Base-by-base conservation (phyloP, 2,888 invertebrate genomes). In the Chrysolina haemoptera region DNA sequence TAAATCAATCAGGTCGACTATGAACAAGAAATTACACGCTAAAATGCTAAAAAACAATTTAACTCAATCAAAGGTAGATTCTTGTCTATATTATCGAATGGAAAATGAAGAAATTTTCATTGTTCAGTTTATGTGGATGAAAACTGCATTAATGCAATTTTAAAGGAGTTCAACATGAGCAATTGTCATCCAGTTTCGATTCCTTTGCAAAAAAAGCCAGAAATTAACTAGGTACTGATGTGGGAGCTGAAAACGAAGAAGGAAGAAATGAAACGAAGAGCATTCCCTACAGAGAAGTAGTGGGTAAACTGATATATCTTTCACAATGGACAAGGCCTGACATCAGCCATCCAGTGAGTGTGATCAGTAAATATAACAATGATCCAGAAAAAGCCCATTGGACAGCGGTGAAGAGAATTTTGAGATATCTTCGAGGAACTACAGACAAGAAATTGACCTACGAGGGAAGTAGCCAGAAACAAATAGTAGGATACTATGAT, bases 271-370 rank as follows among this genome's bases (percentile, higher is more conserved):
- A 22, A 43, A 65, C 22, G 59, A 22, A 40, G 9, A 71, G 22
- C 5, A 48, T 69, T 27, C 68, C 72, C n/a, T 71, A 68, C 69
- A 71, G 75, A 68, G 70, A 78, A 68, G 73, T 66, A 65, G 70
- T 75, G 20, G 75, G 74, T 66, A 55, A 68, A 48, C 16, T 43
- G 14, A 43, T 43, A 12, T 43, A 43, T 14, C 11, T 43, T 43
- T 43, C 43, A 14, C 43, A 43, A 14, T 43, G 43, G 43, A 43
- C 43, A 2, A 43, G 43, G 5, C 43, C 43, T 14, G 50, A 50
- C 18, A 18, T 43, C 43, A 43, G 43, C 14, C 43, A 43, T 14
- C 12, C 43, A 10, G 18, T n/a, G 10, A 50, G 50, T 16, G 18
- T 16, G 18, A 10, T 50, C 18, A 43, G 12, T 43, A 14, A 12